Conservation (phyloP, 2,113 vertebrate genomes). For the Plecturocebus donacophilus region DNA sequence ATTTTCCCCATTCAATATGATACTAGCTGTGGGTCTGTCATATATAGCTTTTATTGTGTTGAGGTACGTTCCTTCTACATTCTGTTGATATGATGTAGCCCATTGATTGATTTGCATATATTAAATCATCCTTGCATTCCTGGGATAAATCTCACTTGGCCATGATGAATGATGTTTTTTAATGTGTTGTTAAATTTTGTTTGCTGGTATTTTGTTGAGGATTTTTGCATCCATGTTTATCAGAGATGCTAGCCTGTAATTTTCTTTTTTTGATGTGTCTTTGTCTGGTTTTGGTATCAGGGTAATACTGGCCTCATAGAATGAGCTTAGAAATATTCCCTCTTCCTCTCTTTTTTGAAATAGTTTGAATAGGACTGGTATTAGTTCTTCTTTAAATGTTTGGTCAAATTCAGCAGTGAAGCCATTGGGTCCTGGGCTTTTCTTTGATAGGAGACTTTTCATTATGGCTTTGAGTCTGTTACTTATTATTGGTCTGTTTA, state of each 20-base stretch:
- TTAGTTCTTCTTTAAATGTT: neutral
- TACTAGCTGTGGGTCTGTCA: too few species aligned
- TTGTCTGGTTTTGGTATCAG: neutral
- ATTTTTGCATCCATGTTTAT: neutral
- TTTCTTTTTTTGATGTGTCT: neutral
- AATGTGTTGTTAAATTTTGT: too few species aligned
- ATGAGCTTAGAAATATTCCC: neutral
- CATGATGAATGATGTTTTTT: too few species aligned
- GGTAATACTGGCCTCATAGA: neutral
- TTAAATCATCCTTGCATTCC: too few species aligned
- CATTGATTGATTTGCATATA: too few species aligned
- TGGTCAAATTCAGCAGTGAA: neutral
- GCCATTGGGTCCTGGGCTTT: neutral
- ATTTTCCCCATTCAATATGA: too few species aligned
- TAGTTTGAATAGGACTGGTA: neutral
- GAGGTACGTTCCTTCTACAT: too few species aligned
- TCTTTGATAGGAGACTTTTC: neutral
- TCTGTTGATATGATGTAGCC: too few species aligned
- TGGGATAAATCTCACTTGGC: too few species aligned
- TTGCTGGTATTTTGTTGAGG: neutral
- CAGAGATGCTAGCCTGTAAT: neutral
- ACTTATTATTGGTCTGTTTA: neutral
- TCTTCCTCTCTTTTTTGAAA: neutral
- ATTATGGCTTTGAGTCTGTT: neutral
- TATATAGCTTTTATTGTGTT: too few species aligned